Evolutionary conservation across 2,888 invertebrate genomes (phyloP), one percentile per base, ranked within the genome.

Genomic region (Dichetophora obliterata): DNA sequence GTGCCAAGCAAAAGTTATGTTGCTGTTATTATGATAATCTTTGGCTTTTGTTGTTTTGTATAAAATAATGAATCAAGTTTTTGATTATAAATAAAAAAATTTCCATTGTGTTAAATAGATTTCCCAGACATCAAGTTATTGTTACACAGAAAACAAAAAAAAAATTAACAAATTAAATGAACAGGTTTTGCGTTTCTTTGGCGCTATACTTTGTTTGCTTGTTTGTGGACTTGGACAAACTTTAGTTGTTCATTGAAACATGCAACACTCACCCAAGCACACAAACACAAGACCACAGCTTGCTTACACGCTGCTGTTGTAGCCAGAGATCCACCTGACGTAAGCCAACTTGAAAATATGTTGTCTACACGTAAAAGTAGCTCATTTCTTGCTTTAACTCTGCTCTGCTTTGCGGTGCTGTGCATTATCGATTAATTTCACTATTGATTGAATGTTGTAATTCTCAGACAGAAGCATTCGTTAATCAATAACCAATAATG

Each of bases 31-130:
- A 27, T 59, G 11, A 27, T 19, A 11, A 27, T 59, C 27, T 19
- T 59, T 59, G 57, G 11, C 11, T 22, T 22, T 63, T 31, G 31
- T 63, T 61, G 27, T 61, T 24, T 4, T 63, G 63, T 31, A 63
- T 24, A 14, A 63, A 63, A 31, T 34, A 63, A 63, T n/a, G 63
- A 63, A 31, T 63, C 63, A 63, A 31, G 63, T 63, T 63, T 63
- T 31, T 5, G 8, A 31, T 63, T 31, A 14, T 0, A 22, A 19
- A 22, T n/a, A 63, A 31, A 24, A 16, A 31, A 27, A n/a, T 24
- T 63, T 31, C 31, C 27, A 16, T 31, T 24, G 16, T 63, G 16
- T 24, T 16, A 63, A 63, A 63, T 34, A 31, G n/a, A 31, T 34
- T 63, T 63, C 63, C 27, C 63, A 63, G 31, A 31, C 57, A 22